Conservation (phyloP, 2,113 vertebrate species). For the Podocnemis expansa region DNA sequence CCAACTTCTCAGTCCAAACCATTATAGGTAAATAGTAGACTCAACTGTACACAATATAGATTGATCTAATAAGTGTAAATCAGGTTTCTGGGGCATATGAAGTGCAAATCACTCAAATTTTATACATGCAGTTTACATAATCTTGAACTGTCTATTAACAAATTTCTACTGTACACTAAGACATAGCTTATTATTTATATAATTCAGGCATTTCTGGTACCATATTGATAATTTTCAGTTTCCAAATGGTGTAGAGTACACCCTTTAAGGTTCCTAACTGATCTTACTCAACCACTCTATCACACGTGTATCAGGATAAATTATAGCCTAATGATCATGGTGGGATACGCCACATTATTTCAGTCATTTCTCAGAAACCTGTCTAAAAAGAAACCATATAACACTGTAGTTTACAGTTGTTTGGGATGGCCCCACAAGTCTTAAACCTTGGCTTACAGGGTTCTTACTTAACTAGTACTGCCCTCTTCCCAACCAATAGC, state of each 20-base stretch:
- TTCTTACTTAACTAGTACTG: too few relatives aligned
- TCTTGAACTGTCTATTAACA: not conserved
- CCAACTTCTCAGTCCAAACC: accelerated
- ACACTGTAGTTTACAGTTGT: not conserved
- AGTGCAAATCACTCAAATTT: not conserved
- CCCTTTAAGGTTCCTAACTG: not conserved
- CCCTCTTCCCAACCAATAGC: too few relatives aligned
- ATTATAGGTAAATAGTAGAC: not conserved
- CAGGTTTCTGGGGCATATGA: not conserved
- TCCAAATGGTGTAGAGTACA: not conserved
- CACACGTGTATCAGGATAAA: not conserved
- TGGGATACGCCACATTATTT: not conserved
- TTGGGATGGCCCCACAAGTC: too few relatives aligned
- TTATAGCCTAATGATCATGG: not conserved
- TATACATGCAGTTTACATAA: not conserved
- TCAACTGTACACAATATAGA: accelerated
- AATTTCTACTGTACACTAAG: not conserved
- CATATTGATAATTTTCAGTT: too few relatives aligned
- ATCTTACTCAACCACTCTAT: too few relatives aligned
- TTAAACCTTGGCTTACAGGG: too few relatives aligned
- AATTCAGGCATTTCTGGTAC: not conserved
- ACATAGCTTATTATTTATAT: not conserved
- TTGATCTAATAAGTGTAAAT: not conserved
- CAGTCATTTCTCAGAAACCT: not conserved
- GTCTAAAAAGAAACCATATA: not conserved